Evolutionary conservation across 2,113 vertebrate species (phyloP).

Genomic region (Lonchura striata): DNA sequence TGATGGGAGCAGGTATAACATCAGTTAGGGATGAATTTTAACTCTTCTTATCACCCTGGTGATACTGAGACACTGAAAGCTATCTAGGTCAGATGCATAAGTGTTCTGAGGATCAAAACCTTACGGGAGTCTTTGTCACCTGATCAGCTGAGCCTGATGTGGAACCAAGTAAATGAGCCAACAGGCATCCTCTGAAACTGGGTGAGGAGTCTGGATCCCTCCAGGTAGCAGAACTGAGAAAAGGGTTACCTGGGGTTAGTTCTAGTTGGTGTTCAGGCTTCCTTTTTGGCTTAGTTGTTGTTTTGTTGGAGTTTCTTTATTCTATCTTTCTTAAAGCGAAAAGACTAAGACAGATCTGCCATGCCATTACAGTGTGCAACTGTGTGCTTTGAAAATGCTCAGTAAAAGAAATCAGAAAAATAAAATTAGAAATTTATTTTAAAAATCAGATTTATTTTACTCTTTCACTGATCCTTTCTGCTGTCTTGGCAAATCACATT

Average conservation of each 20-base stretch:
- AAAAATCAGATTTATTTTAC: background rate
- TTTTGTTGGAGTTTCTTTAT: too few species aligned
- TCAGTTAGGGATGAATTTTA: background rate
- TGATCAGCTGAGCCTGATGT: background rate
- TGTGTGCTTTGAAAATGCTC: background rate
- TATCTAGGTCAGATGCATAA: background rate
- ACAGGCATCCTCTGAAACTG: background rate
- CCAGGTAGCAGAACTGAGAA: background rate
- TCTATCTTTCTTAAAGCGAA: background rate
- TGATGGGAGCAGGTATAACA: conserved; percentile 11
- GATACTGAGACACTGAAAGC: background rate
- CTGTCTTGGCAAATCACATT: background rate
- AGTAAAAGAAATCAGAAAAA: background rate
- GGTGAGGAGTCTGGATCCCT: background rate
- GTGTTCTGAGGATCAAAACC: background rate
- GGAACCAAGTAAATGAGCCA: background rate
- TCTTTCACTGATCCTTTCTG: background rate
- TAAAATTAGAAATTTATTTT: background rate
- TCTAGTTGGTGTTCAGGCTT: background rate
- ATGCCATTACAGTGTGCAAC: background rate
- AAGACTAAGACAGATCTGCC: background rate
- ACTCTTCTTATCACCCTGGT: background rate
- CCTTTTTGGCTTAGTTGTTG: background rate
- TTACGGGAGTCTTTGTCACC: background rate
- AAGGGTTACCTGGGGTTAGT: rapidly evolving